Evolutionary conservation across 1,140 invertebrate genomes (phyloP), one percentile per base, ranked within the genome.

Genomic region (Oscheius sp.): DNA sequence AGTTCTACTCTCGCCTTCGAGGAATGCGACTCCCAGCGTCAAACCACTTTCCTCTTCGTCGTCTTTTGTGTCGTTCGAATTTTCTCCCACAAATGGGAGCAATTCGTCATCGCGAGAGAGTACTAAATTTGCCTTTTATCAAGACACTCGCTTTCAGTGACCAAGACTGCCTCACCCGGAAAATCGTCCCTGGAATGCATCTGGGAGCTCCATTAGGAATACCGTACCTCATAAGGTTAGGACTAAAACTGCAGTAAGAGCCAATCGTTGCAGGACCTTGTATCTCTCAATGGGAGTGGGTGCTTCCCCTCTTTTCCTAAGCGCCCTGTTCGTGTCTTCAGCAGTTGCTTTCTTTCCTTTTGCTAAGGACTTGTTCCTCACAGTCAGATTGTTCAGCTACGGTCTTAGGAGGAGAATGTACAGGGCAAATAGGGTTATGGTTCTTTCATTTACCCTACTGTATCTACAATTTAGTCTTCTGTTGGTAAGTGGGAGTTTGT

Each of bases 31-130:
- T 58, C 67, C 20, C 67, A 68, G 28, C 1, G 67, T 38, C 32
- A 55, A 15, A 55, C 67, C 10, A 68, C 67, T 18, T 32, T 68
- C 15, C 52, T 68, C 4, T 68, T 68, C 55, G 61, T 68, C 23
- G 67, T 68, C 18, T 68, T 68, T 55, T 68, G 67, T 68, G 29
- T 68, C 23, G 52, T 68, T 59, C 67, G 67, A 26, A 32, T 68
- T 0, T 36, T 68, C 55, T 68, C 67, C 1, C 52, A 68, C 35
- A 68, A 68, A 68, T 68, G 52, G n/a, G 67, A 68, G 26, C 28
- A 46, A 2, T 68, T 46, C 52, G 34, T 68, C 35, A 32, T 49
- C 28, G 28, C 67, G 1, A 58, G 55, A 68, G 52, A 26, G 67
- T 68, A 35, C 3, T 49, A 34, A 38, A 29, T 36, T 18, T 2